Base-by-base conservation (phyloP, 2,113 vertebrate species). In the Phylloscopus trochilus region DNA sequence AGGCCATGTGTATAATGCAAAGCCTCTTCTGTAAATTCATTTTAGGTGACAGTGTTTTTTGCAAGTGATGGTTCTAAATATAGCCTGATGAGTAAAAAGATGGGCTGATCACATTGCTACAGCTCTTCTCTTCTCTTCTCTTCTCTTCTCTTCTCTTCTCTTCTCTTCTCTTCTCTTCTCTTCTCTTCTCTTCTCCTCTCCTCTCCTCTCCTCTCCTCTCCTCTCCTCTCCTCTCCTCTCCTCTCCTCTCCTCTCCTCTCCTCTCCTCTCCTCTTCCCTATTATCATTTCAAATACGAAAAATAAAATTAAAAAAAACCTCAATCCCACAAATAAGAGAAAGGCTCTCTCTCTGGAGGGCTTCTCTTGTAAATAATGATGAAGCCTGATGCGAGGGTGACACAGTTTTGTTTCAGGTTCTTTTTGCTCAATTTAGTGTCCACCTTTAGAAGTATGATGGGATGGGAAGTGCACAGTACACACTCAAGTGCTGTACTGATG, bases 31-130 rank as follows among this genome's bases (percentile, higher is more conserved):
- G 86, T 94, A 95, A 96, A 97, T 97, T 97, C 76, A 94, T 97
- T 96, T 90, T 94, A 89, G 92, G 85, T 97, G 97, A 83, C 97
- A 97, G 92, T 86, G 93, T 93, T 97, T 97, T 96, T 86, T 95
- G 75, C 52, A 96, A 96, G 91, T 90, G 96, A 88, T 39, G 31
- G 91, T 87, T 96, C 96, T 96, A 97, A 97, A 97, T 96, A 96
- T 96, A 97, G 90, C 80, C 49, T 13, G 19, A 88, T 81, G 94
- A 94, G 69, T 90, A 95, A 92, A 96, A 96, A 92, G 80, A 74
- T 93, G 86, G 66, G 63, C 87, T 92, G 90, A 94, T 87, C 89
- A 79, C 90, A 81, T 53, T 92, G 90, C 80, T 69, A 77, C 89
- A 56, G 80, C 27, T 92, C 95, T 82, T 78, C 75, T 80, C 35